phyloP scores from a whole-genome alignment of 2,113 vertebrate species.

The Saimiri boliviensis region DNA sequence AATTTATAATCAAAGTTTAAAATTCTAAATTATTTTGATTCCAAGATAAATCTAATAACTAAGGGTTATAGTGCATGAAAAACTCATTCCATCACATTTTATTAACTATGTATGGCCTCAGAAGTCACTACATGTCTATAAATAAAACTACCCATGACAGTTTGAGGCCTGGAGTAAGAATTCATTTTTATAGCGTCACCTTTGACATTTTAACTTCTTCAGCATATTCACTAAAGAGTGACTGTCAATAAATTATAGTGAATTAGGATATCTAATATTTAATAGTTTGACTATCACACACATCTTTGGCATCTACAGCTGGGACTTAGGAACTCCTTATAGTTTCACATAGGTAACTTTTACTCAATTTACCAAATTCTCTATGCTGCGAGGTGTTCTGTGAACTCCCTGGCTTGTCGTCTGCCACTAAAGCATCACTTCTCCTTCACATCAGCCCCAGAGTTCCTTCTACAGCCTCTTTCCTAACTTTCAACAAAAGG shows the following conservation, averaged over 20 bases:
- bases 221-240: neutral
- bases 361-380: neutral
- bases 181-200: neutral
- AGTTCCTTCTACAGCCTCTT: neutral
- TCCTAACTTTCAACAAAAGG: neutral
- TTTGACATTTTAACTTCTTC: conserved; percentile 27
- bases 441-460: neutral
- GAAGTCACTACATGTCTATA: neutral
- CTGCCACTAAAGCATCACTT: neutral
- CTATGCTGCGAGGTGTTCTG: neutral
- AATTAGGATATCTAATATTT: neutral
- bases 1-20: conserved; percentile 17
- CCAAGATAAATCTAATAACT: neutral
- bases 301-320: neutral
- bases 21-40: conserved; percentile 5
- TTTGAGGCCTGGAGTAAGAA: neutral
- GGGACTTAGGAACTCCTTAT: neutral
- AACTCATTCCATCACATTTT: conserved; percentile 38
- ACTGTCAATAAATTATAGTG: neutral
- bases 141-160: neutral
- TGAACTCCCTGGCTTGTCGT: neutral
- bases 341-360: neutral
- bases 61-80: conserved; percentile 14
- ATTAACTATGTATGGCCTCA: neutral
- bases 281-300: neutral